Evolutionary conservation across 2,888 invertebrate species (phyloP).

Genomic region (Eucriotettix oculatus): DNA sequence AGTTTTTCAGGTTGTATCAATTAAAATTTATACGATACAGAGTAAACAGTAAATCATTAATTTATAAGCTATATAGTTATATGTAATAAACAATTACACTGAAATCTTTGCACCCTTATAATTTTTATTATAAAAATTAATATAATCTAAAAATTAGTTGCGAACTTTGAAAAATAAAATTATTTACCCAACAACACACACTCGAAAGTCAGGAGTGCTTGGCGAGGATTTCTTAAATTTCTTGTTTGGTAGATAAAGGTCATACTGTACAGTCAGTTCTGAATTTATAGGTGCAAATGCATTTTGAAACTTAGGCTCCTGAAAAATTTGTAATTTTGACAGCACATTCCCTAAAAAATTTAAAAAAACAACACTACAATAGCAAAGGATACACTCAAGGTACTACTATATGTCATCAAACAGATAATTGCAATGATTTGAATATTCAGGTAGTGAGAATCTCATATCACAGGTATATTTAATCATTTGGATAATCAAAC

Average conservation of each 20-base stretch:
- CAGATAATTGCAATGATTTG: too few relatives aligned
- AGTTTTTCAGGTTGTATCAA: too few relatives aligned
- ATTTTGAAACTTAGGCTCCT: not conserved
- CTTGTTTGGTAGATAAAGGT: not conserved
- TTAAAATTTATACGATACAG: too few relatives aligned
- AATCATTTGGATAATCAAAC: too few relatives aligned
- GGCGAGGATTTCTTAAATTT: not conserved
- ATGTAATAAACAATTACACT: too few relatives aligned
- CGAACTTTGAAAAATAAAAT: not conserved
- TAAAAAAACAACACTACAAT: not conserved
- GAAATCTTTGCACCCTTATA: too few relatives aligned
- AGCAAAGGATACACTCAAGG: too few relatives aligned
- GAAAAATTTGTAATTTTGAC: not conserved
- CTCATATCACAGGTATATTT: too few relatives aligned
- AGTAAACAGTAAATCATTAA: too few relatives aligned
- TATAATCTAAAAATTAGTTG: not conserved
- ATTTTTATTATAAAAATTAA: not conserved
- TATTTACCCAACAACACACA: not conserved
- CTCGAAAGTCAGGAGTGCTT: not conserved
- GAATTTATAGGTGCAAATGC: not conserved
- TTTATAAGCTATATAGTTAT: too few relatives aligned
- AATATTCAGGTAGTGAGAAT: too few relatives aligned
- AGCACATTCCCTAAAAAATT: not conserved
- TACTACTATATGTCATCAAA: too few relatives aligned
- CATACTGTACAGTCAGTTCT: not conserved